Evolutionary conservation across 2,888 invertebrate genomes (phyloP), one percentile per base, ranked within the genome.

Genomic region (Xestoiulus laeticollis): DNA sequence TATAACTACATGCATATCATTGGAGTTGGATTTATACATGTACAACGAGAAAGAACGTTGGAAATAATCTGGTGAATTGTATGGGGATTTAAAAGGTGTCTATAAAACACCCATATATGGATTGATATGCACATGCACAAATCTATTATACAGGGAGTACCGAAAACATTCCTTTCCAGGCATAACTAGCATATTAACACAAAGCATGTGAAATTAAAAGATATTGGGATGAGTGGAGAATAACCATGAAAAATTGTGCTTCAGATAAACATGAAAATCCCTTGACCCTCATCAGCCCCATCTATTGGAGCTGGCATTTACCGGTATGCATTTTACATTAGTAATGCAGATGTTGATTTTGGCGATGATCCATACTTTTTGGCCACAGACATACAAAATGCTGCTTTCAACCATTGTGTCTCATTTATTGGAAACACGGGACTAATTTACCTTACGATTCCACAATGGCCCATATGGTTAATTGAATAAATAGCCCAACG

Each of bases 281-380:
- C 22, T 59, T n/a, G 22, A 22, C 59, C 59, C 22, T n/a, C n/a
- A 59, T 5, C 53, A 53, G 19, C 12, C 53, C 4, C 0, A 4
- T n/a, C 22, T 22, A n/a, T 22, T 59, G 22, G n/a, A 22, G 59
- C 22, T 59, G 22, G 22, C 59, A 59, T 59, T 59, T 59, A 59
- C n/a, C 22, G 22, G 59, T 59, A 59, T 0, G 59, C 59, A 59
- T 59, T 59, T 59, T n/a, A 22, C 59, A 59, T 59, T 59, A 59
- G 59, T 59, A 59, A 59, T 59, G 59, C 59, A n/a, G 59, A 59
- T 59, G 59, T 59, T 59, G 59, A 22, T 59, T 59, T 59, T 59
- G 59, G 59, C 59, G 59, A 59, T 59, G 59, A 59, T 59, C 59
- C 59, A 59, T 22, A n/a, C n/a, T n/a, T 59, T 59, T 59, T 59